A percentile compares a stretch with the other conserved stretches of the same genome.
Conservation (phyloP, 2,797 vertebrate genomes). For the Graptemys geographica region DNA sequence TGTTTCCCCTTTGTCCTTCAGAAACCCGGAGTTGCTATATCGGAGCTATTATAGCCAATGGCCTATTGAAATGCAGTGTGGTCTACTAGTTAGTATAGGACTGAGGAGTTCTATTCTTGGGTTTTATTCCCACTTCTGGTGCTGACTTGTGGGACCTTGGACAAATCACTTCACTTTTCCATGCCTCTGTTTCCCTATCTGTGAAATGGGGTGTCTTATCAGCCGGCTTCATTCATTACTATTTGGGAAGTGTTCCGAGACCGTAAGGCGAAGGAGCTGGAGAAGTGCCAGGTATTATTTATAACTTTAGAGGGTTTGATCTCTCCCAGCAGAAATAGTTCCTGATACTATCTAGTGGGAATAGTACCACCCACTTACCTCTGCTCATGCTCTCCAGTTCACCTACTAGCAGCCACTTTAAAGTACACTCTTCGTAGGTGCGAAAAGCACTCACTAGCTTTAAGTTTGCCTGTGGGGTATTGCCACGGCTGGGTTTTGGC, state of each 20-base stretch:
- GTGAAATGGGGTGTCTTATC: background rate
- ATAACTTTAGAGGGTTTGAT: background rate
- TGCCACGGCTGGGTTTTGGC: background rate
- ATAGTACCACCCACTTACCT: accelerated
- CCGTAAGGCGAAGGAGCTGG: background rate
- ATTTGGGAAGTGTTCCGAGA: background rate
- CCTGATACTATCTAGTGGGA: background rate
- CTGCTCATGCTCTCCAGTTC: background rate
- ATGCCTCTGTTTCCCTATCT: background rate
- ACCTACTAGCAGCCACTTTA: background rate
- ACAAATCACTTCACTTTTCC: background rate
- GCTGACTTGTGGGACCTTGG: background rate
- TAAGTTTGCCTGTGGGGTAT: background rate
- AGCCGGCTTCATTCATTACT: background rate
- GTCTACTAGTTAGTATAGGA: background rate
- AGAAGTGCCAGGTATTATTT: background rate
- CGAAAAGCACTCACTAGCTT: accelerated
- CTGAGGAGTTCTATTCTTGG: background rate
- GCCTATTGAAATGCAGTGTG: background rate
- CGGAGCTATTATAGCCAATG: too few relatives aligned
- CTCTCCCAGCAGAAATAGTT: background rate
- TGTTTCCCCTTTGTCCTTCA: background rate
- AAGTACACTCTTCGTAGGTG: background rate
- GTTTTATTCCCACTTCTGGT: background rate
- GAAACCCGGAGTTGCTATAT: too few relatives aligned